phyloP scores from a whole-genome alignment of 2,888 invertebrate species.

The Drosophila prolongata region DNA sequence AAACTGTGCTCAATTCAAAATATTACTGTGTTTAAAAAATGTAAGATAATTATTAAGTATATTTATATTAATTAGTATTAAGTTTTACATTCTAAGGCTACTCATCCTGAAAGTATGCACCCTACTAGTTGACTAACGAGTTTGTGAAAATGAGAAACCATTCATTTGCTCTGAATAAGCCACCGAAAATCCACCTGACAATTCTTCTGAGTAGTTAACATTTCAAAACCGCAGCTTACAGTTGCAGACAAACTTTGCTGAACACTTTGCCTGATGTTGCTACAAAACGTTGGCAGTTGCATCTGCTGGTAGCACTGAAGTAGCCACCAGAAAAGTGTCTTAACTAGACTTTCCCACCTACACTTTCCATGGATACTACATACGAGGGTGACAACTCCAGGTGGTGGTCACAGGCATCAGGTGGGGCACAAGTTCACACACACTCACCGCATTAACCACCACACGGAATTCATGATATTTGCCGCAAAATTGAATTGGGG shows the following conservation, averaged over 20 bases:
- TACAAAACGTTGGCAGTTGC: slow-evolving; percentile 17
- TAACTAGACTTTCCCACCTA: too few species aligned
- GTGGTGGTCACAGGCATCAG: not conserved
- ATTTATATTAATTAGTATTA: not conserved
- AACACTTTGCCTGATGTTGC: slow-evolving; percentile 20
- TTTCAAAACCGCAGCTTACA: slow-evolving; percentile 55
- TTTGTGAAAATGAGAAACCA: not conserved
- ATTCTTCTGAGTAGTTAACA: slow-evolving; percentile 46
- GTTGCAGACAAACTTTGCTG: slow-evolving; percentile 35
- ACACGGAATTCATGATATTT: slow-evolving; percentile 9
- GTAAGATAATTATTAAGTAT: not conserved
- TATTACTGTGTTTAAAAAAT: not conserved
- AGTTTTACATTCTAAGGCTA: slow-evolving; percentile 1
- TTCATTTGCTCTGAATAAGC: not conserved
- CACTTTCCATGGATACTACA: slow-evolving; percentile 1
- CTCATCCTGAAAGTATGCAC: slow-evolving; percentile 58
- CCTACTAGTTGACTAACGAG: not conserved
- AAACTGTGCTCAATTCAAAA: not conserved
- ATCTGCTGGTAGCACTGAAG: slow-evolving; percentile 15
- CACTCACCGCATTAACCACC: slow-evolving; percentile 7
- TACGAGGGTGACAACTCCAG: slow-evolving; percentile 11
- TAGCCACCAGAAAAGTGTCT: too few species aligned
- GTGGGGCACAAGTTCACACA: slow-evolving; percentile 14
- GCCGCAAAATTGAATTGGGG: slow-evolving; percentile 5
- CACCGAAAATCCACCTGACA: not conserved